Percentiles rank a stretch among this genome's conserved stretches.
Conservation (phyloP, 2,888 invertebrate species). For the Exocentrus adspersus region DNA sequence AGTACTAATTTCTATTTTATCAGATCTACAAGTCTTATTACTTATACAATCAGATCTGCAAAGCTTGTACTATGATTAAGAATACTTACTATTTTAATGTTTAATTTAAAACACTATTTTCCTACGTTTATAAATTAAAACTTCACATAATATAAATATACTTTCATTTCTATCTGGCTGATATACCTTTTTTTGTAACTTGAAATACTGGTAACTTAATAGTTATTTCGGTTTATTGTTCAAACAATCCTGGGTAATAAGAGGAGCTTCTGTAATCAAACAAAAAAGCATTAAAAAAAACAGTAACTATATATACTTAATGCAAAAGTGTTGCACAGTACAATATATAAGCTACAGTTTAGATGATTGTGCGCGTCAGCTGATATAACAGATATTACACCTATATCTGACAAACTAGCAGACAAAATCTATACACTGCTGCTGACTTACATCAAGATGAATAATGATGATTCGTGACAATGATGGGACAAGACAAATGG, state of each 20-base stretch:
- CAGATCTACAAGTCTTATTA: background rate
- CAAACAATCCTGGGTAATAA: conserved; percentile 57
- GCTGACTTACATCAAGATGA: conserved; percentile 48
- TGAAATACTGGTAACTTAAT: conserved; percentile 38
- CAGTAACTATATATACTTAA: conserved; percentile 29
- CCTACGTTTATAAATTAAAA: background rate
- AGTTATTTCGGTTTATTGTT: conserved; percentile 44
- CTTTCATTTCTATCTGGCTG: conserved; percentile 16
- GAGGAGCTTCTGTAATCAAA: conserved; percentile 60
- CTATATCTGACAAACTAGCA: conserved; percentile 51
- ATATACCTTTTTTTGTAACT: conserved; percentile 39
- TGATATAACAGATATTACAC: conserved; percentile 37
- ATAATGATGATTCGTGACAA: conserved; percentile 32
- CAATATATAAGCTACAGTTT: conserved; percentile 44
- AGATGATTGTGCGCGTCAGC: conserved; percentile 23
- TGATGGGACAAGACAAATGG: background rate
- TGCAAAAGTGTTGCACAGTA: conserved; percentile 35
- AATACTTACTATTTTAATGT: too few species aligned
- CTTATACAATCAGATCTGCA: background rate
- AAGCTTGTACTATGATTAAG: too few species aligned
- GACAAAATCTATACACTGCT: conserved; percentile 51
- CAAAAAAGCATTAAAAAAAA: conserved; percentile 46
- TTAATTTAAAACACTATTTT: too few species aligned
- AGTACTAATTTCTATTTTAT: background rate
- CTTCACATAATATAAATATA: background rate